phyloP scores from a whole-genome alignment of 2,113 vertebrate genomes.

The Ptyas mucosa region DNA sequence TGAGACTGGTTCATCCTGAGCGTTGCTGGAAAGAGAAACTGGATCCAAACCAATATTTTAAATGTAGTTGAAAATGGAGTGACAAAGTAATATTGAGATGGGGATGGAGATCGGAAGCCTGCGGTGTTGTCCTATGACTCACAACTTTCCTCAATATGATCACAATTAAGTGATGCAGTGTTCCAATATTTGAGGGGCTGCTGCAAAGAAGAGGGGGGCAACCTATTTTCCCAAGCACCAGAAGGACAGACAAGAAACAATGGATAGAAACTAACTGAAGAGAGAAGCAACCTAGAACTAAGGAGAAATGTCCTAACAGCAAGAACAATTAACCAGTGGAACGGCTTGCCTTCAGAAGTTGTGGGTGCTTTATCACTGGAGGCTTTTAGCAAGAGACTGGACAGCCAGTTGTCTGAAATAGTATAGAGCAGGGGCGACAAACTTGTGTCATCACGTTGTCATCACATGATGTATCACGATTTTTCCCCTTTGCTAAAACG shows the following conservation, averaged over 20 bases:
- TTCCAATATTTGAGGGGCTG: background rate
- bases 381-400: background rate
- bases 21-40: background rate
- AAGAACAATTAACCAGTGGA: background rate
- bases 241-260: background rate
- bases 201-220: background rate
- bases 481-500: too few species aligned
- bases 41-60: background rate
- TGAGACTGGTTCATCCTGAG: background rate
- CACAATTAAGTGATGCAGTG: background rate
- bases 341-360: background rate
- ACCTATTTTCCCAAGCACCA: background rate
- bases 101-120: background rate
- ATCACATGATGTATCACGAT: too few species aligned
- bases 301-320: background rate
- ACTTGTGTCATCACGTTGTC: too few species aligned
- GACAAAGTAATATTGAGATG: background rate
- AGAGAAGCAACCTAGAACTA: background rate
- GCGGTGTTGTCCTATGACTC: too few species aligned
- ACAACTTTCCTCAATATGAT: too few species aligned
- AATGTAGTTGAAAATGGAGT: background rate
- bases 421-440: too few species aligned
- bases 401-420: background rate
- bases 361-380: background rate
- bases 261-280: background rate